A percentile compares a stretch with the other conserved stretches of the same genome.
Evolutionary conservation across 2,113 vertebrate species (phyloP).

Genomic region (Suncus etruscus): DNA sequence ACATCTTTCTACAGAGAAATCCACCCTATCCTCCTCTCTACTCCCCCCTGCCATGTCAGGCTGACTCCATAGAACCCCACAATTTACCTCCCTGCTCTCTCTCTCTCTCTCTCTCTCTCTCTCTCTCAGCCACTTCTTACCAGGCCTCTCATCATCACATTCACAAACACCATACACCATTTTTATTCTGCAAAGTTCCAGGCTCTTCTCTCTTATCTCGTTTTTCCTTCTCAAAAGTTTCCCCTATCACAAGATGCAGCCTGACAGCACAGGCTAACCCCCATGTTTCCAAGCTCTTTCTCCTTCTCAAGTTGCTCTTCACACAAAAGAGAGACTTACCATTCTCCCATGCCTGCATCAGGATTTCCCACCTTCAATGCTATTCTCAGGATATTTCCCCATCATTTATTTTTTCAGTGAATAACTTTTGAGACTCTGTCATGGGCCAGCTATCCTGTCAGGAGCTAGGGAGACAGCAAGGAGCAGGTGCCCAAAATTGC

Average conservation of each 20-base stretch:
- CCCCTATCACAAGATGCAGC: background rate
- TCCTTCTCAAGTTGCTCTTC: background rate
- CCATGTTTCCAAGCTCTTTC: background rate
- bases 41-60: background rate
- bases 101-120: background rate
- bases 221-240: background rate
- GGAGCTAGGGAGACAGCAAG: background rate
- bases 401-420: background rate
- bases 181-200: background rate
- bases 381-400: background rate
- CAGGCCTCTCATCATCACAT: background rate
- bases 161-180: background rate
- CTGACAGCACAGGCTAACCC: background rate
- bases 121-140: background rate
- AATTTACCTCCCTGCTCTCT: background rate
- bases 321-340: background rate
- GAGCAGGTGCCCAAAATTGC: background rate
- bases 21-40: background rate
- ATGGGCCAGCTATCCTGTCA: background rate
- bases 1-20: background rate
- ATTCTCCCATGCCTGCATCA: too few relatives aligned
- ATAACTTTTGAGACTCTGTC: conserved; percentile 25
- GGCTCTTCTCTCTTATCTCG: background rate
- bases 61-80: background rate
- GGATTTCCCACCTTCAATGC: background rate